Base-by-base conservation (phyloP, 2,888 invertebrate species). In the Laothoe populi region DNA sequence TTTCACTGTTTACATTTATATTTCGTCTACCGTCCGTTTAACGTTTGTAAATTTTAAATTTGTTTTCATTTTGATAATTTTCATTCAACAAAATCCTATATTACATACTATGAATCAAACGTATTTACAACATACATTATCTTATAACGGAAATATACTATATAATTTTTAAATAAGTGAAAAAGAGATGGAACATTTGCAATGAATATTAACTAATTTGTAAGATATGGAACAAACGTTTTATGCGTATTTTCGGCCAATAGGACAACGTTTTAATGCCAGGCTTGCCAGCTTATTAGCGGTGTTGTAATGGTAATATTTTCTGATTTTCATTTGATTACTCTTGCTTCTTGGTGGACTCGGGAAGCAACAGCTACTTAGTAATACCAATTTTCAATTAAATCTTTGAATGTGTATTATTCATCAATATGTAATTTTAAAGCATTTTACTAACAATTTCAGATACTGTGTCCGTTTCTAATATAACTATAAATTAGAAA, bases 41-140 rank as follows among this genome's bases (percentile, higher is more conserved):
- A 74, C 81, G 81, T 78, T 76, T 67, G 66, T 48, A 64, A 70
- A 66, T 74, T 75, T 81, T 67, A 73, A 77, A 78, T 64, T 66
- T 60, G 62, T 61, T 44, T 60, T 23, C 48, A 48, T 46, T 59
- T 60, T 38, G 46, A 44, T 13, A 40, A 24, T 26, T 45, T 26
- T 35, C 45, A 26, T 48, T 45, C 60, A 40, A 40, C 38, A 38
- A 48, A 42, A 26, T 23, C 23, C 57, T 42, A n/a, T 31, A 26
- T 31, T 31, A n/a, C 24, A 26, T n/a, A 31, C 4, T 16, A 2
- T 19, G 5, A 11, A 35, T 1, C 19, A 38, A 38, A 48, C 4
- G n/a, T 48, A 38, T 35, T 60, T 48, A 21, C 0, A 38, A 5
- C 11, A 60, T 24, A 2, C n/a, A 24, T 8, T 5, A 21, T 13